Percentiles rank a stretch among this genome's conserved stretches.
Conservation (phyloP, 2,797 vertebrate genomes). For the Bradypodion ventrale region DNA sequence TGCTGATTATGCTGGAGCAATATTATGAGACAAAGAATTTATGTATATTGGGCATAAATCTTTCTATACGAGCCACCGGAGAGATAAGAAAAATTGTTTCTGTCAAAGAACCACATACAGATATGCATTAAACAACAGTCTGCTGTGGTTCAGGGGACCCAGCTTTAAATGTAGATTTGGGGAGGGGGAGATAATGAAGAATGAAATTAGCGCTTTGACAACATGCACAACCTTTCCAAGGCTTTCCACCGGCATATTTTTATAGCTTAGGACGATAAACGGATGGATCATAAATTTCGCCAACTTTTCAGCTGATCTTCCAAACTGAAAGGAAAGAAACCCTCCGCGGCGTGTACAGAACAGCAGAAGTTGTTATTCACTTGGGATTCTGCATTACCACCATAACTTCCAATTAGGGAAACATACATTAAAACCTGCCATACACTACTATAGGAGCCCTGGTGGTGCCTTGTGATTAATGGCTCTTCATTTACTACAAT, state of each 20-base stretch:
- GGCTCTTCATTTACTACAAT: background rate
- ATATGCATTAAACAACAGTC: slow-evolving; percentile 72
- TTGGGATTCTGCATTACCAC: slow-evolving; percentile 35
- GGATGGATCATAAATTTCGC: slow-evolving; percentile 51
- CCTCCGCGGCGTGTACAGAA: slow-evolving; percentile 25
- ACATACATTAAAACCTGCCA: slow-evolving; percentile 41
- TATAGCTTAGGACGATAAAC: slow-evolving; percentile 64
- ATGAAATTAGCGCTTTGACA: slow-evolving; percentile 69
- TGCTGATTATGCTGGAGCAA: slow-evolving; percentile 69
- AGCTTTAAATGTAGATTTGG: slow-evolving; percentile 39
- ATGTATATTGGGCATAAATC: slow-evolving; percentile 71
- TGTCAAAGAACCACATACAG: slow-evolving; percentile 70
- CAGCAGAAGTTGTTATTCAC: slow-evolving; percentile 49
- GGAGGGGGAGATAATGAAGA: slow-evolving; percentile 64
- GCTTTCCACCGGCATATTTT: slow-evolving; percentile 57
- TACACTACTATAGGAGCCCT: slow-evolving; percentile 34
- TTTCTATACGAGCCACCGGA: slow-evolving; percentile 65
- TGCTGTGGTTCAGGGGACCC: slow-evolving; percentile 49
- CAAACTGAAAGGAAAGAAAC: slow-evolving; percentile 45
- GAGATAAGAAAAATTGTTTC: slow-evolving; percentile 71
- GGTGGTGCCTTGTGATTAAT: slow-evolving; percentile 40
- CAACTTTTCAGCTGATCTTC: slow-evolving; percentile 58
- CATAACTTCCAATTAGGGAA: slow-evolving; percentile 64
- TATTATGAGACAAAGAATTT: slow-evolving; percentile 64
- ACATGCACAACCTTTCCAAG: slow-evolving; percentile 56